Evolutionary conservation across 2,888 invertebrate genomes (phyloP).

Genomic region (Zaprionus lineosus): DNA sequence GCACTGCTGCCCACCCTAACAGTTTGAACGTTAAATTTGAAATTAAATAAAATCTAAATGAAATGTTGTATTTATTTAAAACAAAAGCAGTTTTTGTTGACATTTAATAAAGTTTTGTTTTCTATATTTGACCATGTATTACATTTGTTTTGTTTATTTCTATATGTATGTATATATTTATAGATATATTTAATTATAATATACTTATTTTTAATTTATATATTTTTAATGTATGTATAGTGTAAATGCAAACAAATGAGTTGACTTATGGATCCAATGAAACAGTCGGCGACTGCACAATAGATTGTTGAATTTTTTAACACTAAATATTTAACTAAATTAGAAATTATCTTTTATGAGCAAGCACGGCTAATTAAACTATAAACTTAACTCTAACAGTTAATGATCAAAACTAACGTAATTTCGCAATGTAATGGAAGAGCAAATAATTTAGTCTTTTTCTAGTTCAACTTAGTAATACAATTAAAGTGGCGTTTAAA

Average conservation of each 20-base stretch:
- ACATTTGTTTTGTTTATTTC: too few relatives aligned
- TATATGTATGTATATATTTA: too few relatives aligned
- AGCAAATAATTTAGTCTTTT: conserved; percentile 77
- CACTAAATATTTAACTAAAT: conserved; percentile 44
- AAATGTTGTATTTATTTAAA: too few relatives aligned
- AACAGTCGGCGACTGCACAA: conserved; percentile 30
- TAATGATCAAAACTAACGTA: conserved; percentile 50
- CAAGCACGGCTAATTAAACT: conserved; percentile 75
- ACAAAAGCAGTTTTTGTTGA: neutral
- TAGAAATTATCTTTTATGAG: conserved; percentile 62
- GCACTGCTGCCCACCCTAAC: too few relatives aligned
- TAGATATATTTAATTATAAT: too few relatives aligned
- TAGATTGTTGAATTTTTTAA: conserved; percentile 41
- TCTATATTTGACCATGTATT: conserved; percentile 34
- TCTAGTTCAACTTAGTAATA: conserved; percentile 61
- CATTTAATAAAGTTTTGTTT: neutral
- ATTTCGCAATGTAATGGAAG: conserved; percentile 69
- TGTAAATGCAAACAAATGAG: conserved; percentile 68
- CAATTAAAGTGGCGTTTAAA: conserved; percentile 44
- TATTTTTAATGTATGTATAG: too few relatives aligned
- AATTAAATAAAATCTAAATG: too few relatives aligned
- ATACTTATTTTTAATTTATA: too few relatives aligned
- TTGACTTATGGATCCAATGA: conserved; percentile 51
- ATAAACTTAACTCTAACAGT: conserved; percentile 50
- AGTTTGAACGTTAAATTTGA: too few relatives aligned